phyloP scores from a whole-genome alignment of 1,140 invertebrate genomes.

The Formica selysi region DNA sequence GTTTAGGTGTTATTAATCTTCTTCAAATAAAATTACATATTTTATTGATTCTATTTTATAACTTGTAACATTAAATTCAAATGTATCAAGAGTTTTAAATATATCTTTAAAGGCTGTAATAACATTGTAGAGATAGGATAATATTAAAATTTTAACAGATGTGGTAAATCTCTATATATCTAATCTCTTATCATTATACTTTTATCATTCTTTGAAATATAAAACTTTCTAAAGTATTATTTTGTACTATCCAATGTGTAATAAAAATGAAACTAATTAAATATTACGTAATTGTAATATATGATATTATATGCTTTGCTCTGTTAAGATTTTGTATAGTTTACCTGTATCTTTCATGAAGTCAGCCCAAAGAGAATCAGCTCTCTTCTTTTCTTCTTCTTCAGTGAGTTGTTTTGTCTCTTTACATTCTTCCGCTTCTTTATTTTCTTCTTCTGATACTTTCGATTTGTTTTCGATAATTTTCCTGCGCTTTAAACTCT shows the following conservation, averaged over 20 bases:
- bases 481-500: slow-evolving; percentile 49
- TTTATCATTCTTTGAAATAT: neutral
- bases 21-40: neutral
- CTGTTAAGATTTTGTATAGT: neutral
- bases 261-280: neutral
- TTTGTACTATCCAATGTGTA: neutral
- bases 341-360: slow-evolving; percentile 91
- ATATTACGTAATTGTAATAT: neutral
- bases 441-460: slow-evolving; percentile 60
- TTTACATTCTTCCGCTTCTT: slow-evolving; percentile 46
- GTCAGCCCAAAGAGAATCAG: slow-evolving; percentile 91
- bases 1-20: neutral
- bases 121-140: neutral
- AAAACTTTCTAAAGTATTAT: neutral
- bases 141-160: too few relatives aligned
- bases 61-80: neutral
- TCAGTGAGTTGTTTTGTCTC: slow-evolving; percentile 79
- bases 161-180: too few relatives aligned
- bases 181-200: neutral
- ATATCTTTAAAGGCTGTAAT: neutral
- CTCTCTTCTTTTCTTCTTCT: slow-evolving; percentile 89
- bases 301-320: neutral
- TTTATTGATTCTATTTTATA: slow-evolving; percentile 9
- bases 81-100: neutral
- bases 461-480: slow-evolving; percentile 38